Evolutionary conservation across 2,888 invertebrate species (phyloP), one percentile per base, ranked within the genome.

Genomic region (Mellilla xanthometata): DNA sequence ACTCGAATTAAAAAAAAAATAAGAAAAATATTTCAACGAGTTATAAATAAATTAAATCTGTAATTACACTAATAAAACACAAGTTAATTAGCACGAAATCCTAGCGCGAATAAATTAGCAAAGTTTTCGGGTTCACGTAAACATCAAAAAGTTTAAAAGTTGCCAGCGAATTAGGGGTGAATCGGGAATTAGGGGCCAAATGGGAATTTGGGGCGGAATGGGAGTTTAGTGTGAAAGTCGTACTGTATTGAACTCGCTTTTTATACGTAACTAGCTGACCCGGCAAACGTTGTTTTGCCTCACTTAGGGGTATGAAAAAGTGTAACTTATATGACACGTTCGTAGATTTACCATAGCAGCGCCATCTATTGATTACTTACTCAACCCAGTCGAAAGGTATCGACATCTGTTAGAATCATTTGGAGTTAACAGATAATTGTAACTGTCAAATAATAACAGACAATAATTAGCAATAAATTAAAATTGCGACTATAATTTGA

Each of bases 61-160:
- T 48, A 42, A 38, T 48, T 41, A 48, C 38, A 34, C 44, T 41
- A 50, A 50, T 68, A 70, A 70, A 72, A 71, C 69, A 73, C 66
- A 65, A 60, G 52, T 42, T 52, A 62, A 67, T 60, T 61, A 50
- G 53, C 50, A 44, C 28, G 41, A 39, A 54, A 61, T 53, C 58
- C 52, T 58, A 47, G 47, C 49, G 49, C 50, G 76, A 71, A 83
- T 80, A 82, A 82, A 84, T 83, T 81, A 79, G 58, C 64, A 79
- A 83, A 83, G 58, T 83, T 82, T 34, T 32, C 41, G 43, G 46
- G 59, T 65, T 68, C 59, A 69, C 65, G 77, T 73, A 75, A 77
- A 75, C 78, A 77, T 78, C 65, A 72, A 69, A 70, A 79, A 78
- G 76, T 80, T 79, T 43, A 52, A 59, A 65, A 70, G 68, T 68